These are phyloP conservation scores for Cirrhinus mrigala DNA, from an alignment of 2,797 vertebrate genomes.

Conservation along the genomic window DNA sequence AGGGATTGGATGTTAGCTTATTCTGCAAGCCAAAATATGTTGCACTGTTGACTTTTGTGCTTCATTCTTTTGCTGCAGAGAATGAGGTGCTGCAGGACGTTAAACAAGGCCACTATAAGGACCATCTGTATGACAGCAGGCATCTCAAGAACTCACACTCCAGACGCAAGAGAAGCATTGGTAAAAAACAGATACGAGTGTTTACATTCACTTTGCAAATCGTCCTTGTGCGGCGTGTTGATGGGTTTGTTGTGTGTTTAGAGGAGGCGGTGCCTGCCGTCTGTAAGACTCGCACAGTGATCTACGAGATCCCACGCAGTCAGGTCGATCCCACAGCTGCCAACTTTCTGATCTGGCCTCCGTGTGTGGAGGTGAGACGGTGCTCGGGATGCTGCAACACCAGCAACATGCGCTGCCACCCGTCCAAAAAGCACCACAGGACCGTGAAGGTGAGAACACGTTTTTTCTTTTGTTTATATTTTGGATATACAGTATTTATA, in stretches of 20 bases:
- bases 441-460: constrained; percentile 87
- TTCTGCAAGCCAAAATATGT: constrained; percentile 22
- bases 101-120: constrained; percentile 82
- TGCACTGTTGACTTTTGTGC: constrained; percentile 6
- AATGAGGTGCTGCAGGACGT: constrained; percentile 85
- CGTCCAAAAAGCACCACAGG: constrained; percentile 86
- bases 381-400: constrained; percentile 98
- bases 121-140: constrained; percentile 78
- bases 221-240: background rate
- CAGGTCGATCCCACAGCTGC: constrained; percentile 94
- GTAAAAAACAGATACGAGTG: constrained; percentile 71
- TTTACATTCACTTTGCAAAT: background rate
- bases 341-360: constrained; percentile 97
- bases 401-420: constrained; percentile 90
- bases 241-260: constrained; percentile 32
- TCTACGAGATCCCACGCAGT: constrained; percentile 95
- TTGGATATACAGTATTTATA: background rate
- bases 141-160: constrained; percentile 84
- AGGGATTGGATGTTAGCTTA: constrained; percentile 14
- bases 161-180: constrained; percentile 89
- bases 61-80: constrained; percentile 63
- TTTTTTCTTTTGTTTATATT: background rate
- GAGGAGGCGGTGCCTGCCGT: constrained; percentile 91
- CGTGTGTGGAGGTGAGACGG: constrained; percentile 94
- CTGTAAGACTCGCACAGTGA: constrained; percentile 91